Evolutionary conservation across 2,888 invertebrate genomes (phyloP), one percentile per base, ranked within the genome.

Genomic region (Muschampia plurimacula): DNA sequence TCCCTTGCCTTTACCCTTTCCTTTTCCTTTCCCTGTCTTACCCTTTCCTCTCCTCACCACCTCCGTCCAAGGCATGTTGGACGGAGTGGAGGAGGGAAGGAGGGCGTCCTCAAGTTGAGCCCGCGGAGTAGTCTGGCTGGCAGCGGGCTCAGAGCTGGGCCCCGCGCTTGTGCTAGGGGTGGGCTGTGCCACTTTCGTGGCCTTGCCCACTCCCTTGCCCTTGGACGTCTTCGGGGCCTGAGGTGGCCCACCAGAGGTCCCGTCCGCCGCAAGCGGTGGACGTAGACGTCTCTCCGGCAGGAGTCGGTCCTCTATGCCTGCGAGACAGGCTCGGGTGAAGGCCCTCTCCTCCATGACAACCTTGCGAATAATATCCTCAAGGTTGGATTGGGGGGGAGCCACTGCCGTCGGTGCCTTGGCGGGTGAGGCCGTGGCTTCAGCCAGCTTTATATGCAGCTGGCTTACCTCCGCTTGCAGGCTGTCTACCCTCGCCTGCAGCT

Each of bases 21-120:
- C 52, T 52, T 13, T 52, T 15, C 15, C 32, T 32, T 46, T 46
- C 13, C 46, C 46, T 12, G 13, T 46, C 52, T 52, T 52, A 7
- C 52, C 52, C 13, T 52, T 52, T 15, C 52, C 52, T 52, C 52
- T 52, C 52, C 15, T 52, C 15, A 52, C 52, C 13, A 52, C 52
- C 13, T 52, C 52, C 52, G 52, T 52, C 52, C 52, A 52, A n/a
- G 52, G 52, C 52, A 15, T 52, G 52, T 52, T 52, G 15, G 52
- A 15, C 52, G 52, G 52, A 52, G 52, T 52, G 52, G 52, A 15
- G 52, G 52, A 52, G 52, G 52, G 52, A 15, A 52, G 52, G 15
- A 52, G 15, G 52, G 52, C 52, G 12, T 52, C 52, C 15, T 52
- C 49, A 10, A 0, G 6, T 10, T 6, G 49, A n/a, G 49, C 49